These are phyloP conservation scores for Anoplius nigerrimus DNA, from an alignment of 2,888 invertebrate species.

Conservation along the genomic window DNA sequence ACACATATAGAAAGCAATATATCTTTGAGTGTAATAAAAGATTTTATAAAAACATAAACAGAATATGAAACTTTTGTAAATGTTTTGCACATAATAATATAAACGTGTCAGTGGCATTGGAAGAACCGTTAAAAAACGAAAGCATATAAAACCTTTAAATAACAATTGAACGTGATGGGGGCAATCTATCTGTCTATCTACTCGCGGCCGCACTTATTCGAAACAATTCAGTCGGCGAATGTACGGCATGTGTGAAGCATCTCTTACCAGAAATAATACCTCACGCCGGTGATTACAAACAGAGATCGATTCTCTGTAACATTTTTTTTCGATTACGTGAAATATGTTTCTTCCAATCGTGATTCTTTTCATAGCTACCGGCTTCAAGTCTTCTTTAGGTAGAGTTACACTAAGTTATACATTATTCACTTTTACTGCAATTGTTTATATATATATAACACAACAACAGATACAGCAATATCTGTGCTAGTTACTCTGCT, in stretches of 20 bases:
- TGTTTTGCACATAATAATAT: not conserved
- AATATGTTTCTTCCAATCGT: too few species aligned
- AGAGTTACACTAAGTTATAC: not conserved
- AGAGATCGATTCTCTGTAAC: not conserved
- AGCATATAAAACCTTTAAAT: not conserved
- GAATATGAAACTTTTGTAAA: not conserved
- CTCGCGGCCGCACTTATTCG: not conserved
- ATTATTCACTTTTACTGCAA: too few species aligned
- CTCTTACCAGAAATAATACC: not conserved
- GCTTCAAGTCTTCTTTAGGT: not conserved
- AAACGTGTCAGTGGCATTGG: not conserved
- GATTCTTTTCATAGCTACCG: not conserved
- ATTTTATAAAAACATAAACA: too few species aligned
- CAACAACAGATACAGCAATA: too few species aligned
- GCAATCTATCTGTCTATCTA: not conserved
- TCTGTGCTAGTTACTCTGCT: too few species aligned
- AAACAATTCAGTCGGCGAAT: not conserved
- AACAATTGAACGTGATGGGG: conserved; percentile 9
- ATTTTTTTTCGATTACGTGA: too few species aligned
- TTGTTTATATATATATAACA: too few species aligned
- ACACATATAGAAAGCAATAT: too few species aligned
- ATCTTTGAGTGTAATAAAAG: too few species aligned
- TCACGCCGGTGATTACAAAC: not conserved
- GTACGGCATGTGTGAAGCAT: conserved; percentile 16
- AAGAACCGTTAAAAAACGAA: too few species aligned